These are phyloP conservation scores for Azemiops feae DNA, from an alignment of 2,113 vertebrate genomes.

Conservation along the genomic window DNA sequence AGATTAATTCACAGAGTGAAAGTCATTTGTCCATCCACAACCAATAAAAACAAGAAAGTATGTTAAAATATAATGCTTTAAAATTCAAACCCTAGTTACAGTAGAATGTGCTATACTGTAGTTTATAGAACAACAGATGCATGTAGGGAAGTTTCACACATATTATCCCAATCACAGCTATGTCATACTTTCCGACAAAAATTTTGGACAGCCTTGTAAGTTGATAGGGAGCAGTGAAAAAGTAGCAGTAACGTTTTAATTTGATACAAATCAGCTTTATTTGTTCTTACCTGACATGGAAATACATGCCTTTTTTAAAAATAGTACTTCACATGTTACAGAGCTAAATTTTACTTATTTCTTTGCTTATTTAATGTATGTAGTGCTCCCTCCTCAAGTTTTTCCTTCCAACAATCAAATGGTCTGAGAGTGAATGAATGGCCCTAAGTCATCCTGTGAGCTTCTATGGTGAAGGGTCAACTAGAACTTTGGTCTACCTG, in stretches of 20 bases:
- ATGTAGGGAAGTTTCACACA: neutral
- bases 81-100: neutral
- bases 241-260: neutral
- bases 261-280: neutral
- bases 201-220: neutral
- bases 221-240: neutral
- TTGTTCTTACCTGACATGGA: neutral
- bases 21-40: neutral
- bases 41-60: neutral
- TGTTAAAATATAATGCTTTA: neutral
- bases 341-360: neutral
- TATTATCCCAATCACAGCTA: neutral
- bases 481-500: neutral
- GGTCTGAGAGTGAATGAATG: neutral
- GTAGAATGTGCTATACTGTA: neutral
- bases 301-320: neutral
- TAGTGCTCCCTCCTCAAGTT: neutral
- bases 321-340: neutral
- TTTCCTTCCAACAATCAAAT: neutral
- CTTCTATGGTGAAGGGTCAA: neutral
- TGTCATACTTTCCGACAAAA: neutral
- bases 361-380: neutral
- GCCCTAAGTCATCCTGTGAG: neutral
- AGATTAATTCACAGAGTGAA: neutral
- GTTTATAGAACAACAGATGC: neutral